Evolutionary conservation across 2,797 vertebrate genomes (phyloP), one percentile per base, ranked within the genome.

Genomic region (Dendrocincla tyrannina): DNA sequence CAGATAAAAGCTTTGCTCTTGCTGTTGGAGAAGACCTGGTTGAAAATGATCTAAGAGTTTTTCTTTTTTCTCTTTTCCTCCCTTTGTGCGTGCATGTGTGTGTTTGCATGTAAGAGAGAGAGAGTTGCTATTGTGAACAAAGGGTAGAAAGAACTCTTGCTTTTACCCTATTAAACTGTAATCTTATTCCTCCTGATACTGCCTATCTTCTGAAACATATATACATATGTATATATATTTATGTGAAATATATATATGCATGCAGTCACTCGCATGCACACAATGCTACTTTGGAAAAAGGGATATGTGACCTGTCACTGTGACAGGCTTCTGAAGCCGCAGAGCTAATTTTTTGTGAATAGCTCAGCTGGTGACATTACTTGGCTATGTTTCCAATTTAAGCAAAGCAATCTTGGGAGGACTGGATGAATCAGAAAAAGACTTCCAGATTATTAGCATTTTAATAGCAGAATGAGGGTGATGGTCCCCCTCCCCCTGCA

Each of bases 101-200:
- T 49, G 44, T 47, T 33, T 58, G 12, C 19, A 15, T 39, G 37
- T 49, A 9, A 37, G 7, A 18, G 30, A 10, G 52, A 67, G 63
- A 55, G 82, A 83, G 94, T 80, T 96, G 88, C 87, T 94, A 93
- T 96, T 81, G 94, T 94, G 90, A 96, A 19, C 49, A 64, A 84
- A 49, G 41, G 13, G 35, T 77, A 72, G 75, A 72, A 91, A 88
- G 32, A 77, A 74, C 22, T 91, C 49, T 64, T 66, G 70, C 88
- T 75, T 93, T 70, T 93, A 58, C 30, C 28, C 37, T 49, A 74
- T 42, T 63, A 76, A 93, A 88, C 53, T 73, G 19, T 94, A 93
- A 93, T 93, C 50, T 87, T 82, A 75, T n/a, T 92, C 62, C 20
- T 95, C 35, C 47, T 64, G 33, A 72, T 89, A 62, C 63, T 46